These are phyloP conservation scores for Ambastaia sidthimunki DNA, from an alignment of 2,797 vertebrate genomes.

Conservation along the genomic window DNA sequence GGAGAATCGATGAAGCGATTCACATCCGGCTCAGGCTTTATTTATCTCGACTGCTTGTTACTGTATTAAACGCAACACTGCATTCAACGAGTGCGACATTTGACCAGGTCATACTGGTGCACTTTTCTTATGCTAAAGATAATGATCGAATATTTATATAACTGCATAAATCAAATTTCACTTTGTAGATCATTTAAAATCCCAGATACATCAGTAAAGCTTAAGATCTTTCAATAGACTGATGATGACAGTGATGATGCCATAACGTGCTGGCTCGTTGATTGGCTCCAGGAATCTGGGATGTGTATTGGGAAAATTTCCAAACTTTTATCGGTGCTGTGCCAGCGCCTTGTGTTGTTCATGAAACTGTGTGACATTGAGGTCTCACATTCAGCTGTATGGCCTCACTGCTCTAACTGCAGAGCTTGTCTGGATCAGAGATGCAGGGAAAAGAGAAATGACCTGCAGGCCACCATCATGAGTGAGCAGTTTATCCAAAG, in stretches of 20 bases:
- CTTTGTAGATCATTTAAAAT: no score
- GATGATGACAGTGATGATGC: neutral
- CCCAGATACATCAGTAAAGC: no score
- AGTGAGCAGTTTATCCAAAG: constrained; percentile 7
- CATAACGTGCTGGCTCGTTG: neutral
- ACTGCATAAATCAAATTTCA: no score
- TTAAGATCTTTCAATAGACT: no score
- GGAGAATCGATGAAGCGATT: constrained; percentile 35
- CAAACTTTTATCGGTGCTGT: neutral
- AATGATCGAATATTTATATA: no score
- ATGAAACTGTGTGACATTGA: neutral
- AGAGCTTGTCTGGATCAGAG: neutral
- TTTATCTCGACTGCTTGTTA: no score
- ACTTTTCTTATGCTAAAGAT: neutral
- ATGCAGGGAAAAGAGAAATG: neutral
- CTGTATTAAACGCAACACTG: neutral
- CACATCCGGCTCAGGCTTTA: no score
- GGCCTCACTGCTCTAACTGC: neutral
- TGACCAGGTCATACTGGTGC: neutral
- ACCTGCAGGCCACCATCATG: constrained; percentile 17
- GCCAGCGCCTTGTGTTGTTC: neutral
- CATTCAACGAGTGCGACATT: neutral
- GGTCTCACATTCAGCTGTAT: constrained; percentile 23
- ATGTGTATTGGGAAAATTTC: neutral
- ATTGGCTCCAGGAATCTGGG: neutral